Percentiles rank a stretch among this genome's conserved stretches.
Evolutionary conservation across 2,888 invertebrate species (phyloP).

Genomic region (Yponomeuta plumbellus): DNA sequence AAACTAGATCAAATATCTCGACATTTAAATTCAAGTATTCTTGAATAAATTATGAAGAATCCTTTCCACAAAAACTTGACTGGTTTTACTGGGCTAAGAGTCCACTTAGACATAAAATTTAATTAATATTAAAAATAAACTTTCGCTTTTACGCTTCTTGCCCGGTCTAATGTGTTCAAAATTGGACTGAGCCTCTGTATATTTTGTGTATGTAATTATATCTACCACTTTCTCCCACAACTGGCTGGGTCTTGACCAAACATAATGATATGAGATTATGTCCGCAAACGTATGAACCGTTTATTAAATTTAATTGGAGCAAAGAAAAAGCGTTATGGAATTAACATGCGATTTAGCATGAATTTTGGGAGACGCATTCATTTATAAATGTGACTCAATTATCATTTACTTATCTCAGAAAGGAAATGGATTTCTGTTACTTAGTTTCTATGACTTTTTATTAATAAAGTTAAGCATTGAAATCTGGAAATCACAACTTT

Average conservation of each 20-base stretch:
- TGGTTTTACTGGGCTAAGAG: background rate
- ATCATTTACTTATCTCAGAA: too few relatives aligned
- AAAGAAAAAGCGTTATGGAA: background rate
- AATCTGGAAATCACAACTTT: background rate
- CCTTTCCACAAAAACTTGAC: background rate
- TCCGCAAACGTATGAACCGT: background rate
- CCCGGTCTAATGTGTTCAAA: background rate
- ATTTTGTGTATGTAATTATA: background rate
- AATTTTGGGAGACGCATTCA: background rate
- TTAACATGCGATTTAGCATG: background rate
- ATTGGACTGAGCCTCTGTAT: background rate
- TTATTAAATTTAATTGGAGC: background rate
- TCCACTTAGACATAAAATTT: background rate
- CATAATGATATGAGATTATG: background rate
- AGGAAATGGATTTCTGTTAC: background rate
- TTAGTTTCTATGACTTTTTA: too few relatives aligned
- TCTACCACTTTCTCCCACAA: background rate
- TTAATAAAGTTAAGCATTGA: background rate
- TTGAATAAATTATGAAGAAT: background rate
- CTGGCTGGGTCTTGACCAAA: background rate
- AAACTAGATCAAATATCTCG: background rate
- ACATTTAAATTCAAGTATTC: background rate
- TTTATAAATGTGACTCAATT: background rate
- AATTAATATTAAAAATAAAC: background rate
- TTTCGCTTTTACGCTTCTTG: slow-evolving; percentile 13